A percentile compares a stretch with the other conserved stretches of the same genome.
These are phyloP conservation scores for Parotia lawesii DNA, from an alignment of 2,113 vertebrate genomes.

Conservation along the genomic window DNA sequence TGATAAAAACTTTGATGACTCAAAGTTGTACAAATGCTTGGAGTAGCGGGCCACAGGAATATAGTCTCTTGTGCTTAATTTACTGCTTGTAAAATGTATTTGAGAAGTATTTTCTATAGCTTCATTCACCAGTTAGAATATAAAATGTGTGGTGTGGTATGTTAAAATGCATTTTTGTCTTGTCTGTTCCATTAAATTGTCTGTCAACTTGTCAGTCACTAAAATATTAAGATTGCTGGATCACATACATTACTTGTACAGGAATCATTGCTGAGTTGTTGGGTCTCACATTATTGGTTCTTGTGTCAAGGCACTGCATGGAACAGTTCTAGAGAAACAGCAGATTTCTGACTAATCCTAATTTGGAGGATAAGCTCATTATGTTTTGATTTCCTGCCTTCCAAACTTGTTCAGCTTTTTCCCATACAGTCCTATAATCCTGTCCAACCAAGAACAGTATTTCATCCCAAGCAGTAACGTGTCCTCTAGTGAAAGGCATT, in stretches of 20 bases:
- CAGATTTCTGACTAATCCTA: slow-evolving; percentile 52
- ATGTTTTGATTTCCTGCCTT: neutral
- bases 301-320: neutral
- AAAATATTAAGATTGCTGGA: neutral
- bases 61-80: neutral
- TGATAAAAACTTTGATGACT: neutral
- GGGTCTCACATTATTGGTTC: neutral
- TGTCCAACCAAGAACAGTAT: neutral
- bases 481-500: neutral
- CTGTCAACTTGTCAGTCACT: slow-evolving; percentile 12
- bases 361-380: neutral
- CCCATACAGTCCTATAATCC: rapidly evolving
- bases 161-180: slow-evolving; percentile 24
- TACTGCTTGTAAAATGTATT: neutral
- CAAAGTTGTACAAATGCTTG: slow-evolving; percentile 50
- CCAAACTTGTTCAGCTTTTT: neutral
- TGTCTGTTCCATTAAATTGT: slow-evolving; percentile 47
- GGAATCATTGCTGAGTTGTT: neutral
- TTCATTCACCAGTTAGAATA: neutral
- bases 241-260: neutral
- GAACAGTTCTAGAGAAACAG: slow-evolving; percentile 30
- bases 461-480: neutral
- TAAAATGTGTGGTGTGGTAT: neutral
- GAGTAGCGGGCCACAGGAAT: slow-evolving; percentile 18
- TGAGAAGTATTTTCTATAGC: neutral